Evolutionary conservation across 2,113 vertebrate species (phyloP), one percentile per base, ranked within the genome.

Genomic region (Channa argus): DNA sequence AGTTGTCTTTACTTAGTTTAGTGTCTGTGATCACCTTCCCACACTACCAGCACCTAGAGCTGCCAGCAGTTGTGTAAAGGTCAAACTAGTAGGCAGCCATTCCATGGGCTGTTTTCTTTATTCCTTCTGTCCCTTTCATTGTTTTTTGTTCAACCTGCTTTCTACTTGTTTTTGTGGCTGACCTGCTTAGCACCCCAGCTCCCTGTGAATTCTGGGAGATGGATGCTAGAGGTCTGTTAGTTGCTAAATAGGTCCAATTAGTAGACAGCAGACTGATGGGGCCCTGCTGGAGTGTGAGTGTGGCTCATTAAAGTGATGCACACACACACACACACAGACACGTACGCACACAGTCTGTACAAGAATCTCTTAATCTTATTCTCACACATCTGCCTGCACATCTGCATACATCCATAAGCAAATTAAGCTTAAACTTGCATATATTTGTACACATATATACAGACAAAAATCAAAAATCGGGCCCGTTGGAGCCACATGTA

Each of bases 191-290:
- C 61, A 8, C 50, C 60, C 66, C 3, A 15, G 15, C 77, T 82
- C 65, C 36, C 34, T 13, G 47, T 67, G 70, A 64, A 70, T 86
- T 78, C 64, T 80, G 64, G 63, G 71, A 84, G 86, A 89, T 88
- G 78, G 83, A 91, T 87, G 79, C 81, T 66, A 58, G 59, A 65
- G 76, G 82, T 86, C 47, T 0, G 8, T 75, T 69, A 52, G 69
- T 80, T 73, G 84, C 82, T 88, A 77, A 11, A 82, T 82, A 77
- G 71, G 88, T 80, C 90, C 85, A 92, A 92, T 92, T 92, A 91
- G 66, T 55, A 91, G 77, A 82, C 74, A 46, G 84, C 75, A 76
- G 82, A 91, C 63, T 81, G 87, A 88, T 88, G 87, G 85, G 36
- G 74, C 71, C 73, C 70, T 63, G 71, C 80, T 77, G 70, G 61